Evolutionary conservation across 2,797 vertebrate species (phyloP), one percentile per base, ranked within the genome.

Genomic region (Apogon hyalosoma): DNA sequence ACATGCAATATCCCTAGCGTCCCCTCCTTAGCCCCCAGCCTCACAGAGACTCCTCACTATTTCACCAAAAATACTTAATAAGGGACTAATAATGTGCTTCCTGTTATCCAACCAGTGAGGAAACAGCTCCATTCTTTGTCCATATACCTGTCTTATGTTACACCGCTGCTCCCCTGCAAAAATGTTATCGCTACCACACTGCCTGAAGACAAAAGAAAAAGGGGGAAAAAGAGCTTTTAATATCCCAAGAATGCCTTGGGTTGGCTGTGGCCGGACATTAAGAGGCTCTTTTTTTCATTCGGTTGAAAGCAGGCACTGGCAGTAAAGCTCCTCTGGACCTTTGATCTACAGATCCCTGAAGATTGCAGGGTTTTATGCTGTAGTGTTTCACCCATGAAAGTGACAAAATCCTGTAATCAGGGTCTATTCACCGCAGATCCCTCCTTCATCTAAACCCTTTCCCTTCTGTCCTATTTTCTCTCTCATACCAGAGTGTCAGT

Each of bases 401-500:
- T 82, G 54, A 80, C 45, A 61, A 79, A 83, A 60, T 76, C 79
- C 76, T 87, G 85, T 87, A 91, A 93, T 93, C 87, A 93, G 86
- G 74, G 72, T 69, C 87, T 85, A 86, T 93, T 93, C 90, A 89
- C 57, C 14, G 28, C 28, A 64, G 36, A 70, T 33, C 39, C 57
- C 38, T 47, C 39, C 66, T 63, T 64, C 42, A 16, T 76, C 70
- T 57, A 66, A 48, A 69, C 66, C 63, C 39, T 51, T 28, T 47
- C n/a, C 41, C 49, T 54, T 52, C 39, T 43, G 39, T 42, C 46
- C 31, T 50, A 0, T 56, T 2, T 51, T 61, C 40, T 47, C n/a
- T 73, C 28, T 71, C 63, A 58, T 79, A 62, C 62, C 90, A 98
- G 97, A 94, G 28, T 99, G 97, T 83, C 92, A 77, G 39, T 99